A percentile compares a stretch with the other conserved stretches of the same genome.
phyloP scores from a whole-genome alignment of 2,888 invertebrate genomes.

The Conistra vaccinii region DNA sequence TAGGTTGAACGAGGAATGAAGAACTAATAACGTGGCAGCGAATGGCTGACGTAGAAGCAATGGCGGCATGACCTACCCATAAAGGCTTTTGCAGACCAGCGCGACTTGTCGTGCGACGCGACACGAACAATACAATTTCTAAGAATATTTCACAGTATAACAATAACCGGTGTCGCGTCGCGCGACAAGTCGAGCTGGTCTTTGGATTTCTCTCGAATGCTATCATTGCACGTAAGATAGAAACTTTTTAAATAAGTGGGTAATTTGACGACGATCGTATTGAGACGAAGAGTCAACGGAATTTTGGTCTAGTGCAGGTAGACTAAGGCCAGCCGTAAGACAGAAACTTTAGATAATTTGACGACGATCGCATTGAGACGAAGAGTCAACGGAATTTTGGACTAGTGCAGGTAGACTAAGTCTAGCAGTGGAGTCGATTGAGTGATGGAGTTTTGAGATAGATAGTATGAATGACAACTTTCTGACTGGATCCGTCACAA shows the following conservation, averaged over 20 bases:
- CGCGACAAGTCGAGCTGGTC: too few relatives aligned
- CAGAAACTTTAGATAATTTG: background rate
- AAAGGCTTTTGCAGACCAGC: too few relatives aligned
- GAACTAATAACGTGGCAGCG: background rate
- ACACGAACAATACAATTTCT: too few relatives aligned
- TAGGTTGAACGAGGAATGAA: background rate
- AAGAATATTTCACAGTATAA: too few relatives aligned
- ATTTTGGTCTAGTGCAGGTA: background rate
- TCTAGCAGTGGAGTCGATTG: background rate
- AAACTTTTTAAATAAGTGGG: background rate
- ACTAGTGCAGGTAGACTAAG: too few relatives aligned
- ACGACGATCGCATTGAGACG: background rate
- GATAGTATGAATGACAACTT: background rate
- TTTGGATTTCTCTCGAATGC: background rate
- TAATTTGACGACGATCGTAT: background rate
- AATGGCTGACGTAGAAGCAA: slow-evolving; percentile 6
- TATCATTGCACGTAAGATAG: background rate
- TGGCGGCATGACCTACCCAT: background rate
- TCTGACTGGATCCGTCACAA: background rate
- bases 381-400: background rate
- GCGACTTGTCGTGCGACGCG: too few relatives aligned
- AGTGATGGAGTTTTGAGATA: background rate
- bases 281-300: background rate
- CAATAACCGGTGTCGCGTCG: too few relatives aligned
- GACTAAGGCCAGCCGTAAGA: background rate